Conservation (phyloP, 92 coral and sea anemone genomes). For the Phenganax subtilis region DNA sequence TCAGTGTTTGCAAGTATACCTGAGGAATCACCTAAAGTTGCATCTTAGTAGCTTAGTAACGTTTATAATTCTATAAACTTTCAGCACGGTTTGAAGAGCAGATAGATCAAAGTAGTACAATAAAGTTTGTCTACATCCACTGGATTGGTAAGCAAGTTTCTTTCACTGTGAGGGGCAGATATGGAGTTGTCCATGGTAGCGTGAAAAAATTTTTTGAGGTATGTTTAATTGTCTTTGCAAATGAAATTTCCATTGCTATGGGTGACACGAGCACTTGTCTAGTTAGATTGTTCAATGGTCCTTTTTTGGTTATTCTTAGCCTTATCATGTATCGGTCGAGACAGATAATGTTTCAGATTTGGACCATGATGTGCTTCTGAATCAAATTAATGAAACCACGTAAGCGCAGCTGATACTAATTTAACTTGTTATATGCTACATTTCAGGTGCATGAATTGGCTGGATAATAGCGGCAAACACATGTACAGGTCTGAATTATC, state of each 20-base stretch:
- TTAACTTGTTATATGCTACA: no score
- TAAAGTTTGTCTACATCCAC: slow-evolving; percentile 87
- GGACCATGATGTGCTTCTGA: slow-evolving; percentile 8
- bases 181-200: slow-evolving; percentile 89
- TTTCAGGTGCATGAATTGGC: no score
- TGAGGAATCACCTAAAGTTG: no score
- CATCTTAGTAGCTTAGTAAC: no score
- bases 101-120: slow-evolving; percentile 61
- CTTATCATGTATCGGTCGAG: slow-evolving; percentile 17
- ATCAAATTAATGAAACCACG: slow-evolving; percentile 20
- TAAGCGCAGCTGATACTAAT: background rate
- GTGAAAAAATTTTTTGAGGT: slow-evolving; percentile 65
- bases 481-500: background rate
- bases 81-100: slow-evolving; percentile 66
- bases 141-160: slow-evolving; percentile 87
- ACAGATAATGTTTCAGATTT: slow-evolving; percentile 22
- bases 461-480: background rate
- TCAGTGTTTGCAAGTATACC: no score
- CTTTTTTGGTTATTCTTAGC: slow-evolving; percentile 9
- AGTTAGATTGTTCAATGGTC: background rate
- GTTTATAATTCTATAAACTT: background rate
- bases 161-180: slow-evolving; percentile 69
- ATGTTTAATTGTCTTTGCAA: background rate
- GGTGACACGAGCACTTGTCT: background rate
- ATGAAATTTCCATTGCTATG: background rate